These are phyloP conservation scores for Drosophila anceps DNA, from an alignment of 2,888 invertebrate genomes.

Conservation along the genomic window DNA sequence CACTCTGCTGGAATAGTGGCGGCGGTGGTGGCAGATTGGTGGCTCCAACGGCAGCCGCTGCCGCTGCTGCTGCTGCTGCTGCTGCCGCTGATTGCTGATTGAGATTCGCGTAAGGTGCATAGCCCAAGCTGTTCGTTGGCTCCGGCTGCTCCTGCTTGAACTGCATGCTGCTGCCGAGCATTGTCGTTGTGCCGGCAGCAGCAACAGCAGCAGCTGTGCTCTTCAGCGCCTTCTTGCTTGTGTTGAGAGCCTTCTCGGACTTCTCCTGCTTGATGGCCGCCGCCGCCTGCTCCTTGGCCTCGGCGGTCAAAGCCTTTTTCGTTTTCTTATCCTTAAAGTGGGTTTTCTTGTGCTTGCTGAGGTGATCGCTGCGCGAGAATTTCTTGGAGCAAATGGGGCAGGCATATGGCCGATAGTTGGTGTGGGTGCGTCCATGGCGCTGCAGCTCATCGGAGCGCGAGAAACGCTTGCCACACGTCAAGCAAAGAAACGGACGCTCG, in stretches of 20 bases:
- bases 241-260: constrained; percentile 32
- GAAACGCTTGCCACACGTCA: constrained; percentile 95
- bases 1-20: constrained; percentile 19
- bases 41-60: constrained; percentile 14
- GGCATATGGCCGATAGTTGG: constrained; percentile 94
- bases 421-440: constrained; percentile 94
- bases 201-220: constrained; percentile 1
- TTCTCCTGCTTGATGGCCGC: constrained; percentile 71
- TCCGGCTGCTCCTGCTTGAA: constrained; percentile 81
- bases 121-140: constrained; percentile 30
- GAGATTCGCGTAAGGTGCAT: constrained; percentile 73
- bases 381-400: constrained; percentile 95
- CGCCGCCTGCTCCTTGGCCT: constrained; percentile 75
- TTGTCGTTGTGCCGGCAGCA: not conserved
- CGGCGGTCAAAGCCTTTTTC: constrained; percentile 81
- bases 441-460: constrained; percentile 96
- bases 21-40: constrained; percentile 12
- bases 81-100: constrained; percentile 67
- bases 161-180: constrained; percentile 47
- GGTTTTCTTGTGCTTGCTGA: constrained; percentile 96
- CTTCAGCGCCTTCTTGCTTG: constrained; percentile 44
- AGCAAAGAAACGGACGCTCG: constrained; percentile 95
- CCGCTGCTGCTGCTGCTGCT: not conserved
- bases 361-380: constrained; percentile 96
- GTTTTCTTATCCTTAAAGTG: constrained; percentile 87